Evolutionary conservation across 2,888 invertebrate species (phyloP), one percentile per base, ranked within the genome.

Genomic region (Himalopsyche tibetana): DNA sequence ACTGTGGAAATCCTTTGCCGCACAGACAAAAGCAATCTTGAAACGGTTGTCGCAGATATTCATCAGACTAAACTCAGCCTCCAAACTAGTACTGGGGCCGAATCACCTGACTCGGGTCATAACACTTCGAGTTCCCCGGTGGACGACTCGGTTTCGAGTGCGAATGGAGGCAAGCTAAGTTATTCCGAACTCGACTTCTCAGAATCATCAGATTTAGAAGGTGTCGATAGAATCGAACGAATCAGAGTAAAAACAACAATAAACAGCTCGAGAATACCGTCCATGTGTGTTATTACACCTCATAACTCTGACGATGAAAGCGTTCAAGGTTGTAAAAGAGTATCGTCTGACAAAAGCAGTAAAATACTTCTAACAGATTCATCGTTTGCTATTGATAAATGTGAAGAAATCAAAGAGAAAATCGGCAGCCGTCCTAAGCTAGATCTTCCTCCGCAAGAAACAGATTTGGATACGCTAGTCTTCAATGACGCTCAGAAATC

Each of bases 211-310:
- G 97, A 97, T 91, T 93, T 97, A 89, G 97, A 97, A 92, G 97
- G 97, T n/a, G 95, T 96, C 42, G 97, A 97, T 90, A 94, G 97
- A 90, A 96, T 97, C 89, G 97, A 98, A 91, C 94, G 97, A 89
- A 96, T 98, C 88, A 93, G 97, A 87, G 95, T 96, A 79, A 98
- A 98, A 92, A 98, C 98, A 0, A 96, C 96, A 2, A 96, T 98
- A 79, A 97, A 96, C 90, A 96, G 96, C 83, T 96, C 96, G 89
- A 94, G 98, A 89, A 98, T 98, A 90, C 98, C 98, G 1, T 97
- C 98, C 6, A 96, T 98, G 96, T 98, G 98, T 91, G 97, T 97
- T 4, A 97, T 98, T 82, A 98, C 98, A 19, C 97, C 98, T 5
- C 95, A 96, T 0, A 96, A 96, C 88, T 97, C 97, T 88, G 98